A percentile compares a stretch with the other conserved stretches of the same genome.
Evolutionary conservation across 2,888 invertebrate species (phyloP).

Genomic region (Bellardia bayeri): DNA sequence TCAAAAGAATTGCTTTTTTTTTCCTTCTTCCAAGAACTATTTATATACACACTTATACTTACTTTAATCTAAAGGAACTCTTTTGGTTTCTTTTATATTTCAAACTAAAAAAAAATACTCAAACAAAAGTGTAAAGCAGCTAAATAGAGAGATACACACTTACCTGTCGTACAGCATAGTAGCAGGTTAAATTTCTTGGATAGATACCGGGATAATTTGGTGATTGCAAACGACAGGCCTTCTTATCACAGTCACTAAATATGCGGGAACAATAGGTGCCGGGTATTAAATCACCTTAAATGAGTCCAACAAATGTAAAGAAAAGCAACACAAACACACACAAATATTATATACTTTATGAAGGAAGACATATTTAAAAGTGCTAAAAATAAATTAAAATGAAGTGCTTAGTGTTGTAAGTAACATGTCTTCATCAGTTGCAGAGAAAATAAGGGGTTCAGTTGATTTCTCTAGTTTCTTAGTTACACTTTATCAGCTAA

Average conservation of each 20-base stretch:
- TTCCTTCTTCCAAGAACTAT: slow-evolving; percentile 13
- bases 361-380: slow-evolving; percentile 26
- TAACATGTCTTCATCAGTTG: too few species aligned
- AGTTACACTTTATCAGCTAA: too few species aligned
- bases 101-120: background rate
- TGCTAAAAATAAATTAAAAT: background rate
- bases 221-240: slow-evolving; percentile 94
- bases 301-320: slow-evolving; percentile 30
- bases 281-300: slow-evolving; percentile 94
- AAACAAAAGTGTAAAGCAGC: background rate
- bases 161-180: slow-evolving; percentile 92
- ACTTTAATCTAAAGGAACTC: slow-evolving; percentile 52
- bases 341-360: slow-evolving; percentile 3
- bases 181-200: slow-evolving; percentile 96
- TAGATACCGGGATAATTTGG: slow-evolving; percentile 97
- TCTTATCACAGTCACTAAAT: slow-evolving; percentile 96
- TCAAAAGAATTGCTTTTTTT: slow-evolving; percentile 20
- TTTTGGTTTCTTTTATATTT: slow-evolving; percentile 48
- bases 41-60: slow-evolving; percentile 21
- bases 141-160: slow-evolving; percentile 72
- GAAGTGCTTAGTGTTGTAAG: too few species aligned
- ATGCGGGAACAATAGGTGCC: slow-evolving; percentile 96
- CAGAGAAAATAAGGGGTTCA: too few species aligned
- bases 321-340: background rate
- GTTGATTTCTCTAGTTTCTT: too few species aligned